These are phyloP conservation scores for Cheilosia variabilis DNA, from an alignment of 2,888 invertebrate species.

Conservation along the genomic window DNA sequence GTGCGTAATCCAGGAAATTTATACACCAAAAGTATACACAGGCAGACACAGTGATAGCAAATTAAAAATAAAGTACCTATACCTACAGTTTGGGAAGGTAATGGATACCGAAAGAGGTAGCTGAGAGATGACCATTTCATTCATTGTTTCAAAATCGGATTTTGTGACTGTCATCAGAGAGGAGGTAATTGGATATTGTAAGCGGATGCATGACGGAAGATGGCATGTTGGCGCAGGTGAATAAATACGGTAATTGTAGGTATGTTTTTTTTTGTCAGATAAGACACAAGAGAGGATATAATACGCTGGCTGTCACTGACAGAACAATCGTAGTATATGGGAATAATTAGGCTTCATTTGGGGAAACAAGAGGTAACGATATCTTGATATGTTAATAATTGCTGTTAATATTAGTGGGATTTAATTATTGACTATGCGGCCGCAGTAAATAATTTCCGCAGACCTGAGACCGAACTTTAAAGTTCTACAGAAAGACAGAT, in stretches of 20 bases:
- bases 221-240: conserved; percentile 72
- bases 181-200: conserved; percentile 67
- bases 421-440: too few species aligned
- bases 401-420: not conserved
- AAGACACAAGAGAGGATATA: conserved; percentile 1
- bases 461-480: too few species aligned
- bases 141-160: conserved; percentile 58
- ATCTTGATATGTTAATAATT: conserved; percentile 66
- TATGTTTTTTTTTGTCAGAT: conserved; percentile 1
- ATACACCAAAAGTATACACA: conserved; percentile 25
- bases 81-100: conserved; percentile 14
- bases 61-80: conserved; percentile 43
- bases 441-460: too few species aligned
- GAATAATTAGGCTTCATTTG: conserved; percentile 49
- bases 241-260: conserved; percentile 69
- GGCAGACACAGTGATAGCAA: conserved; percentile 3
- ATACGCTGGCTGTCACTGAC: not conserved
- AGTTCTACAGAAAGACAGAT: too few species aligned
- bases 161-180: conserved; percentile 60
- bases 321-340: conserved; percentile 38
- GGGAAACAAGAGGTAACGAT: conserved; percentile 29
- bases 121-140: conserved; percentile 62
- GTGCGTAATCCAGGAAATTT: conserved; percentile 73
- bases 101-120: not conserved
- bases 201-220: conserved; percentile 73